Evolutionary conservation across 2,797 vertebrate genomes (phyloP), one percentile per base, ranked within the genome.

Genomic region (Pelochelys cantorii): DNA sequence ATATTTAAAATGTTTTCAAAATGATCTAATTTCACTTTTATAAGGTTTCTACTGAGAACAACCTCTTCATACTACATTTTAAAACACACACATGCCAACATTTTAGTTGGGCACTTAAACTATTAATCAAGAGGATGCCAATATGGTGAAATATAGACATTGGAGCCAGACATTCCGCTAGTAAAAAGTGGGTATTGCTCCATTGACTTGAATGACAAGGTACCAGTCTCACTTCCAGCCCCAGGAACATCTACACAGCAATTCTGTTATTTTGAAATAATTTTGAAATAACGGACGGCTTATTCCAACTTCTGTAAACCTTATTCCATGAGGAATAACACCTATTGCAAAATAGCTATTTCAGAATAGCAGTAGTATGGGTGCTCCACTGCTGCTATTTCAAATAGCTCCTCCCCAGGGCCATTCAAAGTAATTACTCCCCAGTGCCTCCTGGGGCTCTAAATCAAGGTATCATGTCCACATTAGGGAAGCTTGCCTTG

Each of bases 1-100:
- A 54, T 77, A 88, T 91, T 89, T 77, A 88, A 59, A 81, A 79
- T 81, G 85, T 94, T 92, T 93, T 90, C 62, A 91, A 81, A 83
- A 75, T 5, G 59, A 55, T 37, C 22, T 87, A 3, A 79, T n/a
- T 78, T 25, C 65, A 6, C 87, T 84, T 91, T 23, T 6, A 42
- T 81, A 94, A 88, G 78, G 1, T 8, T 83, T 92, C 20, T 15
- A 57, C 7, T 57, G 65, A 86, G 14, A 81, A 4, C 5, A 31
- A 42, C 27, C 94, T 1, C 7, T 88, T 77, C 29, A 87, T n/a
- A 10, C 11, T 2, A 62, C 20, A 71, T 31, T 81, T 54, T 5
- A 85, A 81, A 84, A 93, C 27, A 60, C 25, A 27, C 27, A 25
- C 59, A 60, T 29, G 25, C 3, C 59, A 60, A 60, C 25, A 11